A percentile compares a stretch with the other conserved stretches of the same genome.
These are phyloP conservation scores for Eulacestoma nigropectus DNA, from an alignment of 2,113 vertebrate genomes.

Conservation along the genomic window DNA sequence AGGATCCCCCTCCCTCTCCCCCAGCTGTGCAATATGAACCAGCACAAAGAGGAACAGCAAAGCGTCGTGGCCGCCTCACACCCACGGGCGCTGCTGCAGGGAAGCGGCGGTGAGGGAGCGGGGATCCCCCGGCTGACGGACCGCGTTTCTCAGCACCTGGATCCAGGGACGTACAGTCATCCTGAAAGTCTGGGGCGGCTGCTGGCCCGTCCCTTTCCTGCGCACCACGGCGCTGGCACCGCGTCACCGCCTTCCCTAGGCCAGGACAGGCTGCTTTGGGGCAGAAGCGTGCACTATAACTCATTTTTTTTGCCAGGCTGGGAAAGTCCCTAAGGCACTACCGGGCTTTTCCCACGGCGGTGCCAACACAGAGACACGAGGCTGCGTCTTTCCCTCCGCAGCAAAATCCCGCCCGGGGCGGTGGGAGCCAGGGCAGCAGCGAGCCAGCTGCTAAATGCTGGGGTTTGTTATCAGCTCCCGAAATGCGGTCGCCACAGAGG, in stretches of 20 bases:
- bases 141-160: rapidly evolving
- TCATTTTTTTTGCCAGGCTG: not conserved
- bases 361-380: rapidly evolving
- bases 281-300: not conserved
- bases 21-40: not conserved
- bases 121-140: rapidly evolving
- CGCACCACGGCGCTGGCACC: not conserved
- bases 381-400: rapidly evolving
- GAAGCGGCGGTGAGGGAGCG: rapidly evolving
- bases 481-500: not conserved
- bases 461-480: not conserved
- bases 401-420: rapidly evolving
- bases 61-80: rapidly evolving
- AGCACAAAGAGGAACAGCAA: rapidly evolving
- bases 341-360: rapidly evolving
- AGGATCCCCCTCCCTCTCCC: rapidly evolving
- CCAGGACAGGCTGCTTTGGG: not conserved
- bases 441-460: rapidly evolving
- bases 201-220: rapidly evolving
- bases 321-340: rapidly evolving
- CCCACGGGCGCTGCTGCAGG: rapidly evolving
- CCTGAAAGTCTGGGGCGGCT: not conserved
- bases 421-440: rapidly evolving
- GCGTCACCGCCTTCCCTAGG: rapidly evolving
- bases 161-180: not conserved